These are phyloP conservation scores for Catharus minimus DNA, from an alignment of 2,113 vertebrate genomes.

Conservation along the genomic window DNA sequence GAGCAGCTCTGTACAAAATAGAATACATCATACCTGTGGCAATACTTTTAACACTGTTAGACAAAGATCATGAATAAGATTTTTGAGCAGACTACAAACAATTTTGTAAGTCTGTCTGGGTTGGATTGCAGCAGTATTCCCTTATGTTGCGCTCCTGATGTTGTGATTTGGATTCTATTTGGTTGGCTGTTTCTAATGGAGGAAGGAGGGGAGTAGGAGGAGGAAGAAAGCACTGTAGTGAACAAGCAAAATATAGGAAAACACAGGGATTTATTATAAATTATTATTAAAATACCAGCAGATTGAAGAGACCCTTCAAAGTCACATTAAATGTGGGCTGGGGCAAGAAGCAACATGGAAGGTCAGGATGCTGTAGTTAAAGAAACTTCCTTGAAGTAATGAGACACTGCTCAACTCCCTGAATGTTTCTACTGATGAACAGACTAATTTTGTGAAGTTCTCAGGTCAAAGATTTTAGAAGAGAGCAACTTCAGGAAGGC, in stretches of 20 bases:
- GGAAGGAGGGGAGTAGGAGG: rapidly evolving
- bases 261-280: background rate
- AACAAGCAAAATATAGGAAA: background rate
- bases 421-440: background rate
- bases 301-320: background rate
- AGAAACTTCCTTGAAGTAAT: background rate
- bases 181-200: background rate
- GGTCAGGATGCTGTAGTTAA: background rate
- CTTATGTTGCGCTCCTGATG: background rate
- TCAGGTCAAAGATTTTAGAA: background rate
- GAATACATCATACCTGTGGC: background rate
- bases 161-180: background rate
- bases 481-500: background rate
- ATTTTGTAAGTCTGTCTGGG: background rate
- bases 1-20: background rate
- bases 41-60: background rate
- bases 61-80: background rate
- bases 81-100: background rate
- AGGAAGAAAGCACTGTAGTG: background rate
- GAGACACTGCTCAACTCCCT: background rate
- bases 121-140: background rate
- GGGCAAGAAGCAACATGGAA: background rate
- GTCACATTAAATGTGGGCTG: background rate
- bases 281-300: background rate
- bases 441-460: background rate